phyloP scores from a whole-genome alignment of 2,888 invertebrate genomes.

The Stenchaetothrips biformis region DNA sequence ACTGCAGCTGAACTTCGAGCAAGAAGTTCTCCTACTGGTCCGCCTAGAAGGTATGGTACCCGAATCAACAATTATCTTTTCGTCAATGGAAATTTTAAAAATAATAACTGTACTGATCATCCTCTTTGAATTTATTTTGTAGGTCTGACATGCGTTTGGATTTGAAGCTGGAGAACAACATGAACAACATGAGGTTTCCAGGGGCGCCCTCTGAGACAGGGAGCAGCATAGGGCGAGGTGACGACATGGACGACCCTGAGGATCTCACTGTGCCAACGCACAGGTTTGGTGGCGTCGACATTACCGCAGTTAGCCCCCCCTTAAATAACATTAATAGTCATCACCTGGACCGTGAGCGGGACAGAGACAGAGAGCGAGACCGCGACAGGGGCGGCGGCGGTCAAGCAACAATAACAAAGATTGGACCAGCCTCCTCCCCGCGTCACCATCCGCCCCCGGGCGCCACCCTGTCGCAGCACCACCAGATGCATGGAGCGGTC shows the following conservation, averaged over 20 bases:
- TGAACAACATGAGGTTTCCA: constrained; percentile 42
- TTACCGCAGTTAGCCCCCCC: background rate
- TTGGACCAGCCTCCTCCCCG: background rate
- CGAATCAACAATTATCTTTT: background rate
- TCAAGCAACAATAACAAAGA: background rate
- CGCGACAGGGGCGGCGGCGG: background rate
- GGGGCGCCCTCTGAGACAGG: constrained; percentile 46
- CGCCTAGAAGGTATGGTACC: constrained; percentile 43
- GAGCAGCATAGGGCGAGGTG: constrained; percentile 68
- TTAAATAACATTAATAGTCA: background rate
- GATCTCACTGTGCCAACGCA: constrained; percentile 68
- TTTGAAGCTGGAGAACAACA: constrained; percentile 56
- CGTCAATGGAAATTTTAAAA: background rate
- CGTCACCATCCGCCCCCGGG: background rate
- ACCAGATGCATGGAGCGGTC: constrained; percentile 45
- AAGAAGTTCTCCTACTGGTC: constrained; percentile 80
- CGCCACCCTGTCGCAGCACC: background rate
- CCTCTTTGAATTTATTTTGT: background rate
- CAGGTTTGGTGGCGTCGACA: constrained; percentile 30
- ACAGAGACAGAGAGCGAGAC: constrained; percentile 1
- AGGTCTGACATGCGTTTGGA: constrained; percentile 73
- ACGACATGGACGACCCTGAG: constrained; percentile 61
- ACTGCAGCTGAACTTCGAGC: constrained; percentile 71
- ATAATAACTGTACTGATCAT: background rate
- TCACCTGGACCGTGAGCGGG: background rate